Base-by-base conservation (phyloP, 2,888 invertebrate species). In the Luperina nickerlii region DNA sequence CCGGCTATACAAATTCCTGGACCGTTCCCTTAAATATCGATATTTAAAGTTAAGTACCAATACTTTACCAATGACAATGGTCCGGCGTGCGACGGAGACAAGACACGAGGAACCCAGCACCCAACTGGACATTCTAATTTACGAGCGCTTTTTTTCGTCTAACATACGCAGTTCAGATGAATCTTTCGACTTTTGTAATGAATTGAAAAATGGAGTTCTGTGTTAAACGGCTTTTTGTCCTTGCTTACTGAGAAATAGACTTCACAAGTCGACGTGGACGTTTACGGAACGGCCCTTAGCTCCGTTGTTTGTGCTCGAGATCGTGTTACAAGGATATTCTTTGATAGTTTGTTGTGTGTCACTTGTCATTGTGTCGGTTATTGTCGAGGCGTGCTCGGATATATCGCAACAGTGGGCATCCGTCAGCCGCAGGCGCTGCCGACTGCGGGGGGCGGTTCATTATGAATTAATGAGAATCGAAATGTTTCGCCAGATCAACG, bases 101-200 rank as follows among this genome's bases (percentile, higher is more conserved):
- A 91, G 85, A 87, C 80, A 83, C 85, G 89, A 91, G 91, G 91
- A 80, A 92, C 78, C 83, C 77, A 78, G 86, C 83, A 91, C 91
- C 91, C 91, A 92, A 94, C 94, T 94, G 94, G 95, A 96, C 96
- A 93, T 96, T 96, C 95, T 96, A 96, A 96, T 96, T 97, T 97
- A 97, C 96, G 96, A 93, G 92, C 90, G 90, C 62, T 92, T 94
- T 96, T 96, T 96, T 96, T 95, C 94, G 93, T 93, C 91, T 90
- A 92, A 91, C 92, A 92, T 92, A 93, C 94, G 92, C 92, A 94
- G 95, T 94, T 94, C 93, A 95, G 95, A 96, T 95, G 96, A 95
- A 96, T 96, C 96, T 96, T 94, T 95, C 91, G 93, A 95, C 95
- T 96, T 95, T 95, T 95, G 95, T 95, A 95, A 95, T 96, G 95